phyloP scores from a whole-genome alignment of 1,140 invertebrate species.

The Zaprionus lachaisei region DNA sequence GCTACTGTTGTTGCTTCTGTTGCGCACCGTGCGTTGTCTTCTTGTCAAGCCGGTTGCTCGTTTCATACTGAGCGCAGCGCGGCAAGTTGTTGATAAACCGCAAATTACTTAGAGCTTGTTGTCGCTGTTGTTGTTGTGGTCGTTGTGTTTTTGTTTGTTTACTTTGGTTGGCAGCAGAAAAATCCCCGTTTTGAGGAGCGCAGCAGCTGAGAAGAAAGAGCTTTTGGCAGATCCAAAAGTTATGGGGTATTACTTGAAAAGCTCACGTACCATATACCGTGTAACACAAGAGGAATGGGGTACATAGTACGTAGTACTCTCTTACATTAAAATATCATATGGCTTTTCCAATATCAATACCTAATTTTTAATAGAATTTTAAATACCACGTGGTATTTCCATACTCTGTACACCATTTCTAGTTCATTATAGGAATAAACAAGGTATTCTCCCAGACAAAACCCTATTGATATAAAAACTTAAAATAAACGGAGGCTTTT shows the following conservation, averaged over 20 bases:
- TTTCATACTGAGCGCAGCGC: conserved; percentile 48
- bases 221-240: conserved; percentile 12
- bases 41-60: conserved; percentile 47
- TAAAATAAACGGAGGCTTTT: background rate
- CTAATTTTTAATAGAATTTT: too few relatives aligned
- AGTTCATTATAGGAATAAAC: too few relatives aligned
- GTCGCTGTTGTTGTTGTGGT: background rate
- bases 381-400: too few relatives aligned
- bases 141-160: conserved; percentile 13
- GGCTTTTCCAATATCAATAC: too few relatives aligned
- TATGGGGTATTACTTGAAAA: conserved; percentile 12
- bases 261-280: conserved; percentile 20
- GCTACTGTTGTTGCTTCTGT: background rate
- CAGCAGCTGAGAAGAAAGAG: conserved; percentile 17
- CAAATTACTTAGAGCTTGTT: conserved; percentile 7
- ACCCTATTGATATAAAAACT: too few relatives aligned
- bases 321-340: background rate
- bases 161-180: conserved; percentile 16
- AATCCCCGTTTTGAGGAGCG: conserved; percentile 32
- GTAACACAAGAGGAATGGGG: background rate
- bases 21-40: conserved; percentile 16
- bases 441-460: too few relatives aligned
- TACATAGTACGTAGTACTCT: background rate
- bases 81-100: conserved; percentile 40
- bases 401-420: too few relatives aligned